Conservation (phyloP, 2,888 invertebrate genomes). For the Dermolepida albohirtum region DNA sequence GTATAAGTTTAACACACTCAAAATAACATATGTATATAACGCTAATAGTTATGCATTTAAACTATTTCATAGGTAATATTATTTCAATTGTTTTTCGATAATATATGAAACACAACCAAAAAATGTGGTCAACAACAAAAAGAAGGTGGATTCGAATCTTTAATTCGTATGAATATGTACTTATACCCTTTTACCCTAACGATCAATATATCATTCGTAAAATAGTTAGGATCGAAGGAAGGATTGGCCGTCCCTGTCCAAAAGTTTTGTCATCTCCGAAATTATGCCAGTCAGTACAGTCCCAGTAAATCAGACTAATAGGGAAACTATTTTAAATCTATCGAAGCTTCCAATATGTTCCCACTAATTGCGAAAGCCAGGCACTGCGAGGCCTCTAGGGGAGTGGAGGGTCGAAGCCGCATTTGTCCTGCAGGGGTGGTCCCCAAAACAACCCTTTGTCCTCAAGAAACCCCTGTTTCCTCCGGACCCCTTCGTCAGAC, state of each 20-base stretch:
- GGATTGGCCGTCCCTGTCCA: conserved; percentile 12
- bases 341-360: conserved; percentile 53
- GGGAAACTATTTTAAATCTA: conserved; percentile 49
- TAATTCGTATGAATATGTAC: background rate
- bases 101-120: too few species aligned
- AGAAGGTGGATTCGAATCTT: too few species aligned
- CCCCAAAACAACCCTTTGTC: conserved; percentile 58
- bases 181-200: background rate
- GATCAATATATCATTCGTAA: conserved; percentile 10
- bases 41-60: too few species aligned
- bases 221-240: background rate
- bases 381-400: conserved; percentile 48
- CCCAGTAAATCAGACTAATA: conserved; percentile 43
- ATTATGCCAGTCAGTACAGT: conserved; percentile 40
- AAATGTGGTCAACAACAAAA: too few species aligned
- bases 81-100: too few species aligned
- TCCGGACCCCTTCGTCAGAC: conserved; percentile 47
- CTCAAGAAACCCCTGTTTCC: conserved; percentile 56
- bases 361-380: conserved; percentile 53
- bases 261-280: conserved; percentile 37
- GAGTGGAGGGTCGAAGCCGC: conserved; percentile 50
- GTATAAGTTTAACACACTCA: too few species aligned
- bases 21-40: too few species aligned
- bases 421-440: conserved; percentile 55
- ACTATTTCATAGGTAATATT: too few species aligned